Evolutionary conservation across 2,888 invertebrate genomes (phyloP), one percentile per base, ranked within the genome.

Genomic region (Heliconius ismenius): DNA sequence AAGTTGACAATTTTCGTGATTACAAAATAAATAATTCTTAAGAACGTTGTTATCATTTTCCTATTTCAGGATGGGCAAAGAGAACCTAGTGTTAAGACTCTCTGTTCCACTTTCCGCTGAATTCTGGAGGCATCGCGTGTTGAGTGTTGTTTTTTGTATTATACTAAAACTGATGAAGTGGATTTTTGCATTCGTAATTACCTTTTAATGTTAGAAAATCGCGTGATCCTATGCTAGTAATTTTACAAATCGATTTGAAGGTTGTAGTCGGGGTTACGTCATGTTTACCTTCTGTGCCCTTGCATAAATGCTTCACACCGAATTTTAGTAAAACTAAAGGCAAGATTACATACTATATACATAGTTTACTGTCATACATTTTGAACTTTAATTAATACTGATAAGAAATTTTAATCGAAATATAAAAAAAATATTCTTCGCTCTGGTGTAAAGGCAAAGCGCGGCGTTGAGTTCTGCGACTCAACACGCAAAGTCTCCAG

Each of bases 191-290:
- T 36, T 62, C 21, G 26, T 43, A 39, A 54, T 28, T 49, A 58
- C 36, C 58, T 54, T 65, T 65, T 64, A 76, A 58, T 72, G 58
- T 58, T 74, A 72, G 58, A 76, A 81, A 84, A 84, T 92, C 84
- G 91, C 92, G 92, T 92, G 92, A 91, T 89, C 76, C 65, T 76
- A 76, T 79, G 78, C 86, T 86, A 86, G 84, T 88, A 89, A 88
- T 88, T 87, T 60, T 86, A 84, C 85, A 87, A 90, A 92, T 92
- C 93, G 88, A 92, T 92, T 89, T 85, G 86, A 86, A 89, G 88
- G 88, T 90, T 88, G 89, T 87, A 80, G 78, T 80, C 36, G 58
- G 58, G 81, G 85, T 91, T 91, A 84, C 92, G 92, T 91, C 91
- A 90, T 90, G 85, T 88, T 88, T 88, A 87, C 87, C 86, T 84